Evolutionary conservation across 37 sponge, comb jelly and placozoan genomes (phyloP), one percentile per base, ranked within the genome.

Genomic region (Lycopodina hypogea): DNA sequence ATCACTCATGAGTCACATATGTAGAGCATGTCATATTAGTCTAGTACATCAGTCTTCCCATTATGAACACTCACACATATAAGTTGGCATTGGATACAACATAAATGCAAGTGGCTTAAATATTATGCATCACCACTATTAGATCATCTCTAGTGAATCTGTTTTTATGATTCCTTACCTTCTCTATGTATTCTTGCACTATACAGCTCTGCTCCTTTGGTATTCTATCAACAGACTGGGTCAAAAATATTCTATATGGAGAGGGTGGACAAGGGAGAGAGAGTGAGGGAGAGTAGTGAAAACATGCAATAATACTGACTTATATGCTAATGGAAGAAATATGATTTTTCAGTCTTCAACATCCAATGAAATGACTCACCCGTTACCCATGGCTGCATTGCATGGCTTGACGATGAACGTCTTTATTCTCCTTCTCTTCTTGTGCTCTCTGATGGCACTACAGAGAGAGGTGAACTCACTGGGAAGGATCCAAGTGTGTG

Each of bases 141-240:
- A n/a, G n/a, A n/a, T n/a, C n/a, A n/a, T n/a, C n/a, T n/a, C n/a
- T n/a, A n/a, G n/a, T n/a, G n/a, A n/a, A n/a, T n/a, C n/a, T n/a
- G n/a, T n/a, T n/a, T n/a, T n/a, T 60, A 7, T 3, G 29, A 60
- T 67, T 18, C 21, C 37, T 72, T 51, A 91, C 92, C 81, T 83
- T 82, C 18, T 86, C 92, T 21, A 96, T 26, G 52, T 96, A 96
- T 56, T 96, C 96, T 72, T 96, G 96, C 7, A 96, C 93, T 26
- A 96, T 80, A 12, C 78, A 63, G 33, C 48, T 60, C 37, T 86
- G 77, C 22, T 83, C 76, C 12, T 69, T 57, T 7, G 62, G 65
- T 6, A 88, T 63, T 8, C 65, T 34, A 19, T 86, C 90, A 0
- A 77, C 17, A n/a, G 79, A 78, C 33, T 75, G 92, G 0, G 85